These are phyloP conservation scores for Drosophila eohydei DNA, from an alignment of 2,888 invertebrate species.

Conservation along the genomic window DNA sequence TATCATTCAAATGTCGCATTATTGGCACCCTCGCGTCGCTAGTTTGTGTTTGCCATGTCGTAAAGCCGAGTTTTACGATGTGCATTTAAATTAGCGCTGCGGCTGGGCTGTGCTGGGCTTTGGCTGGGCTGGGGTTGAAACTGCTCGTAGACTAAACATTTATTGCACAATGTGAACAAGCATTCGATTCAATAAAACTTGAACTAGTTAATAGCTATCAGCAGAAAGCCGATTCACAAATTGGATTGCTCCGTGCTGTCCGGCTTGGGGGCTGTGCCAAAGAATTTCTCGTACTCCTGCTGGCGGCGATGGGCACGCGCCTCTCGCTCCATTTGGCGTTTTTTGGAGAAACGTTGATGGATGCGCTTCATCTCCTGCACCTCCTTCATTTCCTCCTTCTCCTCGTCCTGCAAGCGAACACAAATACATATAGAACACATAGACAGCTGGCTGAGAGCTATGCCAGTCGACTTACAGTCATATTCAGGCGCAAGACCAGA, in stretches of 20 bases:
- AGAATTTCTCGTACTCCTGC: slow-evolving; percentile 81
- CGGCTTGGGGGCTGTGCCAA: slow-evolving; percentile 67
- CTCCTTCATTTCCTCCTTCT: slow-evolving; percentile 97
- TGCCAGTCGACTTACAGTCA: slow-evolving; percentile 88
- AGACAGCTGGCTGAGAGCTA: background rate
- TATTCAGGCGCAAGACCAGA: slow-evolving; percentile 94
- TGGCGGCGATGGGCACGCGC: slow-evolving; percentile 74
- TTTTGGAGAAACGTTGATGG: slow-evolving; percentile 91
- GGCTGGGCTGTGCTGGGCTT: slow-evolving; percentile 16
- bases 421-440: too few relatives aligned
- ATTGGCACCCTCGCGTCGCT: slow-evolving; percentile 45
- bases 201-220: slow-evolving; percentile 50
- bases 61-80: slow-evolving; percentile 55
- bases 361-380: slow-evolving; percentile 95
- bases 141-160: slow-evolving; percentile 57
- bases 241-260: slow-evolving; percentile 62
- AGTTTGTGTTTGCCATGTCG: slow-evolving; percentile 62
- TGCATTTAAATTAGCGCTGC: slow-evolving; percentile 46
- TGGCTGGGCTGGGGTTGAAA: slow-evolving; percentile 37
- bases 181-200: slow-evolving; percentile 68
- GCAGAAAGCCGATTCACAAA: slow-evolving; percentile 33
- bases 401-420: slow-evolving; percentile 89
- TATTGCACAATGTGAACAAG: slow-evolving; percentile 62
- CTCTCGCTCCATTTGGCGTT: slow-evolving; percentile 86
- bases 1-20: slow-evolving; percentile 72